Conservation (phyloP, 2,888 invertebrate genomes). For the Neoitamus cyanurus region DNA sequence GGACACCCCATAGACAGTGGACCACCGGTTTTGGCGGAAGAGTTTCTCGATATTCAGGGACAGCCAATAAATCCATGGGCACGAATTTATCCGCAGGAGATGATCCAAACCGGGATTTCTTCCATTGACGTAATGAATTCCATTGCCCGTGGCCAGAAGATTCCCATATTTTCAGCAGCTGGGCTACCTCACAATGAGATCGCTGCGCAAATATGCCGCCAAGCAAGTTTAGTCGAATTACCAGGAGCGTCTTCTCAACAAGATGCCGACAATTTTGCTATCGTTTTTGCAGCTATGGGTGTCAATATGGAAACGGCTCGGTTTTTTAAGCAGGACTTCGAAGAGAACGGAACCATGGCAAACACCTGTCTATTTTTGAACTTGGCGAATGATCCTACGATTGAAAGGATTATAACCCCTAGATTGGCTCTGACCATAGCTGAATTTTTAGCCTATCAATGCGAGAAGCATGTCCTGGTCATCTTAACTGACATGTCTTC, state of each 20-base stretch:
- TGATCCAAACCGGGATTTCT: constrained; percentile 99
- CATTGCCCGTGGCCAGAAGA: constrained; percentile 99
- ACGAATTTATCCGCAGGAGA: constrained; percentile 99
- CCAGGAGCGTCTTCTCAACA: constrained; percentile 91
- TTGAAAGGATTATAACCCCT: constrained; percentile 99
- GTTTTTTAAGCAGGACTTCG: constrained; percentile 99
- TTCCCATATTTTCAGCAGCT: constrained; percentile 99
- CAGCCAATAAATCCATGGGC: constrained; percentile 99
- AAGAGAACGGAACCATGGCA: constrained; percentile 99
- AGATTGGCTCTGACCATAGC: constrained; percentile 97
- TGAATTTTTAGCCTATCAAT: constrained; percentile 99
- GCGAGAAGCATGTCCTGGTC: constrained; percentile 99
- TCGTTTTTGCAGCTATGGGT: constrained; percentile 99
- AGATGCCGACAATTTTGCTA: constrained; percentile 98
- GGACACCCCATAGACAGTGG: constrained; percentile 99
- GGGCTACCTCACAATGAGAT: constrained; percentile 99
- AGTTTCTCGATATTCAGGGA: constrained; percentile 95
- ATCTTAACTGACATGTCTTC: constrained; percentile 99
- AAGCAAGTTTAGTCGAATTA: constrained; percentile 95
- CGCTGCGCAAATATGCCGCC: constrained; percentile 99
- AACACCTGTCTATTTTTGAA: constrained; percentile 99
- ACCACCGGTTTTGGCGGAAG: constrained; percentile 98
- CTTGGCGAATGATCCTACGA: constrained; percentile 99
- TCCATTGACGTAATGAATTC: constrained; percentile 99
- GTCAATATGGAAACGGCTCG: constrained; percentile 99